Base-by-base conservation (phyloP, 2,888 invertebrate species). In the Petrolisthes manimaculis region DNA sequence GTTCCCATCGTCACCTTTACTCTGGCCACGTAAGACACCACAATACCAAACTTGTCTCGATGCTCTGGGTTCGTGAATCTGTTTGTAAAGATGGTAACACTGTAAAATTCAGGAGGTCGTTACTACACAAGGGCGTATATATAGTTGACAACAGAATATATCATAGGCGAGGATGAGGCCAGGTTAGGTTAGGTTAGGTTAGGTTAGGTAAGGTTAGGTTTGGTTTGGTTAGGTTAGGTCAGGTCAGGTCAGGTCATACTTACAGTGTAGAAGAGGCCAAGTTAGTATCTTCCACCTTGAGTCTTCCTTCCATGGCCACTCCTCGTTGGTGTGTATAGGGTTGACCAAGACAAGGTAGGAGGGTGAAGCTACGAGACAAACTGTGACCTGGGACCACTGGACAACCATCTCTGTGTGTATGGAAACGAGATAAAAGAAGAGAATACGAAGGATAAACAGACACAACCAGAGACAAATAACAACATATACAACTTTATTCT, bases 11-110 rank as follows among this genome's bases (percentile, higher is more conserved):
- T 97, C 83, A 98, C 94, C 94, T 98, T 97, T 83, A 98, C 97
- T 94, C 98, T 98, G 69, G 97, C 97, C 88, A 97, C 96, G 94
- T 98, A 98, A 74, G 97, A 97, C 9, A 98, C 98, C 91, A 98
- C 96, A 92, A 98, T 98, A 89, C 98, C 98, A 93, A 98, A 97
- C 81, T 97, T 96, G 93, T 98, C 98, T 90, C 97, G 96, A 92
- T 97, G 96, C 92, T 97, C 97, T n/a, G 96, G 95, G 90, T 95
- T 94, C 67, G 95, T 95, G 90, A 96, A 93, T 89, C 95, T 96
- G 92, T 3, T 21, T n/a, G 67, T 6, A 37, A 4, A 4, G 37
- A 37, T 8, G 67, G 61, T 6, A 3, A 51, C 37, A 37, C 37
- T 37, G 37, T 37, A 37, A 37, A 0, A 2, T 37, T 37, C 37